Base-by-base conservation (phyloP, 1,140 invertebrate species). In the Acarapis woodi region DNA sequence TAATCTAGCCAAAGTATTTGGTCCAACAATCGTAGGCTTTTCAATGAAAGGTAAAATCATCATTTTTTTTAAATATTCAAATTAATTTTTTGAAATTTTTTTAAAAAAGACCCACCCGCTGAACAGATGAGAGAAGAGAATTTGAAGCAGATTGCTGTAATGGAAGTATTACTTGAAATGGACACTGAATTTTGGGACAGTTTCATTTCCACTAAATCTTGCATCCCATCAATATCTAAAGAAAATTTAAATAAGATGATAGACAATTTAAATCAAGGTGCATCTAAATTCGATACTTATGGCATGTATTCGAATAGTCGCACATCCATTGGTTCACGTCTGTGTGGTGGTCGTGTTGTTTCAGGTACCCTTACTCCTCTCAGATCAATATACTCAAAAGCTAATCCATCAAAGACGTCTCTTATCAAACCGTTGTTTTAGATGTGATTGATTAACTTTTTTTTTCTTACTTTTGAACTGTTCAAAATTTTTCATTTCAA, bases 1-100 rank as follows among this genome's bases (percentile, higher is more conserved):
- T 19, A 80, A 78, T 59, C 57, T 85, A 14, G 65, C 75, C 1
- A 71, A 68, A 50, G 63, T 82, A 9, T 79, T 83, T 56, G 77
- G 74, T 4, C 77, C 76, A 3, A 80, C 75, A 2, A 59, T 83
- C 33, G 65, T 83, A 25, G 77, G 77, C 0, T 76, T 71, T 48
- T 80, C 74, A 1, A 61, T 56, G 10, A n/a, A n/a, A n/a, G n/a
- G n/a, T n/a, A n/a, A n/a, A n/a, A n/a, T n/a, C n/a, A n/a, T n/a
- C n/a, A n/a, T n/a, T n/a, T n/a, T n/a, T n/a, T n/a, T n/a, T n/a
- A n/a, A n/a, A n/a, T n/a, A n/a, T n/a, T n/a, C n/a, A n/a, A n/a
- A n/a, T n/a, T n/a, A n/a, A n/a, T n/a, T n/a, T n/a, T n/a, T n/a
- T n/a, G n/a, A n/a, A n/a, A n/a, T n/a, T n/a, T n/a, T n/a, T n/a